These are phyloP conservation scores for Nothura maculosa DNA, from an alignment of 2,797 vertebrate genomes.

Conservation along the genomic window DNA sequence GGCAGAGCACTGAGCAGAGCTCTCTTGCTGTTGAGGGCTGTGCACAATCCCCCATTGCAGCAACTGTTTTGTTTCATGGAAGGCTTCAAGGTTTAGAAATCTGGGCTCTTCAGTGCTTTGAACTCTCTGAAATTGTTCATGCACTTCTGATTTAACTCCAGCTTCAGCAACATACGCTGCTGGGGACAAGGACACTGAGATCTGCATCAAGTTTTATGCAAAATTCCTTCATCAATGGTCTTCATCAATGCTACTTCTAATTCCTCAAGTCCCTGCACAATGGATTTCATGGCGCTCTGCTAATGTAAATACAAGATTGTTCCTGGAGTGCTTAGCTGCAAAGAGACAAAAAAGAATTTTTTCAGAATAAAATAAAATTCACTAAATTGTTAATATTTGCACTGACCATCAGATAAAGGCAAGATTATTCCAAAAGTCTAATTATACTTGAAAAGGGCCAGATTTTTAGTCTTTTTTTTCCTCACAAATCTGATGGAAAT, in stretches of 20 bases:
- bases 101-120: fast-evolving
- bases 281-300: background rate
- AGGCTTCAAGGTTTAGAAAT: background rate
- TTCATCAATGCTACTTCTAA: background rate
- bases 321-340: background rate
- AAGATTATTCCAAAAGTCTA: background rate
- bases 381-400: slow-evolving; percentile 23
- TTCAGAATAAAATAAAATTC: background rate
- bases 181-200: background rate
- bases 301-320: background rate
- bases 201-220: background rate
- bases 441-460: slow-evolving; percentile 45
- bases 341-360: background rate
- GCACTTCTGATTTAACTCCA: background rate
- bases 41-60: background rate
- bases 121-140: background rate
- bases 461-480: slow-evolving; percentile 36
- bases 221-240: background rate
- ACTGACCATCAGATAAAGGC: slow-evolving; percentile 39
- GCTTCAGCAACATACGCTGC: background rate
- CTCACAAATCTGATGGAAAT: slow-evolving; percentile 45
- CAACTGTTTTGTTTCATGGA: background rate
- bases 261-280: background rate
- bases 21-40: fast-evolving
- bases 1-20: background rate